Evolutionary conservation across 2,888 invertebrate species (phyloP), one percentile per base, ranked within the genome.

Genomic region (Blomia tropicalis): DNA sequence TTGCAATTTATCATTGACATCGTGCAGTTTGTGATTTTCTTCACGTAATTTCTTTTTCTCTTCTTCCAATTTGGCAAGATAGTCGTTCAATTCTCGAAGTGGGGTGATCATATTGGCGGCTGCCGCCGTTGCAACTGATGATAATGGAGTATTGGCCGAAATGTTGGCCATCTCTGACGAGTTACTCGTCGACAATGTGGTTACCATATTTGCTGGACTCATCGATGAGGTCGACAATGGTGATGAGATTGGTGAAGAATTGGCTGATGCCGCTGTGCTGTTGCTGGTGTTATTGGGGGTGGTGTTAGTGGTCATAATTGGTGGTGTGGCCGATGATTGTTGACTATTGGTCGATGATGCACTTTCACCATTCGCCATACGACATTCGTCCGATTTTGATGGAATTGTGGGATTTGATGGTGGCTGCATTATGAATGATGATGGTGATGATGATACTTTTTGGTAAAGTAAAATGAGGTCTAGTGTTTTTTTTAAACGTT

Each of bases 81-180:
- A 60, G 1, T 56, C 5, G 32, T 60, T 47, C 11, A 60, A 29
- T 14, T 60, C 61, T n/a, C 54, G 23, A 1, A 60, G 31, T n/a
- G 61, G 61, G 4, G 51, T 47, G 51, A 47, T 47, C 51, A 47
- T 47, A 7, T 36, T 7, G 17, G 36, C 36, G 7, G 36, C 36
- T 36, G 36, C 36, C 7, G 36, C 36, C 36, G 36, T 17, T 7
- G 36, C 36, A 11, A 17, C 36, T 17, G 36, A 36, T 17, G 36
- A 11, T 7, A 17, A 11, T 7, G 36, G 36, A 7, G 36, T 36
- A 17, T 17, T 36, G 36, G 36, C 7, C 17, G 36, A 36, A 7
- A 17, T 36, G 36, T 17, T 36, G 36, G 36, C 7, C 17, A 17
- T 11, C 7, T 7, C 7, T 17, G 36, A 36, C 17, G 36, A 36